Conservation (phyloP, 64 coral and sea anemone species). For the Stylophora pistillata region DNA sequence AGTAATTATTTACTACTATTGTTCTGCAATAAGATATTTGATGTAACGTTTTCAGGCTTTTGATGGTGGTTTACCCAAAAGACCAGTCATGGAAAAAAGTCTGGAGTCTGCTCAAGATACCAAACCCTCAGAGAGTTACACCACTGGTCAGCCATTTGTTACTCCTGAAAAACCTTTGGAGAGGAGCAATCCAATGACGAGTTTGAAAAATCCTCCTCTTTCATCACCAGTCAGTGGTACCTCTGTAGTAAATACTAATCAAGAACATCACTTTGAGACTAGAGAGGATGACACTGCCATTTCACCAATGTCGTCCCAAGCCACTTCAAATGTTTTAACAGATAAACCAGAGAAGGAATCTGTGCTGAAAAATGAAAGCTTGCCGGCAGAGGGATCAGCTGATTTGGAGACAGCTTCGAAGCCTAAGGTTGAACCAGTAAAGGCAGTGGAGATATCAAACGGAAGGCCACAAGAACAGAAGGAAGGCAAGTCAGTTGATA, state of each 20-base stretch:
- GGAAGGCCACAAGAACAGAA: neutral
- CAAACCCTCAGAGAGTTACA: neutral
- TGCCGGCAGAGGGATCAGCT: neutral
- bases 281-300: neutral
- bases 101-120: neutral
- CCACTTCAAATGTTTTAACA: neutral
- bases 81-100: neutral
- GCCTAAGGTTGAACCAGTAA: neutral
- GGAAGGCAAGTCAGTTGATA: neutral
- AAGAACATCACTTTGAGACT: neutral
- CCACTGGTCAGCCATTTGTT: neutral
- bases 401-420: neutral
- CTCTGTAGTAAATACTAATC: neutral
- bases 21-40: too few species aligned
- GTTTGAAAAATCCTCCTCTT: neutral
- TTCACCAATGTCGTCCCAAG: neutral
- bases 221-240: conserved; percentile 1
- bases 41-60: neutral
- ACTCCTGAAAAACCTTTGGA: conserved; percentile 45
- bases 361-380: neutral
- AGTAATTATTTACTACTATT: too few species aligned
- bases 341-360: neutral
- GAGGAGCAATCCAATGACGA: neutral
- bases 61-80: neutral
- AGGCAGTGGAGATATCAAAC: neutral